Base-by-base conservation (phyloP, 2,797 vertebrate species). In the Pelobates cultripes region DNA sequence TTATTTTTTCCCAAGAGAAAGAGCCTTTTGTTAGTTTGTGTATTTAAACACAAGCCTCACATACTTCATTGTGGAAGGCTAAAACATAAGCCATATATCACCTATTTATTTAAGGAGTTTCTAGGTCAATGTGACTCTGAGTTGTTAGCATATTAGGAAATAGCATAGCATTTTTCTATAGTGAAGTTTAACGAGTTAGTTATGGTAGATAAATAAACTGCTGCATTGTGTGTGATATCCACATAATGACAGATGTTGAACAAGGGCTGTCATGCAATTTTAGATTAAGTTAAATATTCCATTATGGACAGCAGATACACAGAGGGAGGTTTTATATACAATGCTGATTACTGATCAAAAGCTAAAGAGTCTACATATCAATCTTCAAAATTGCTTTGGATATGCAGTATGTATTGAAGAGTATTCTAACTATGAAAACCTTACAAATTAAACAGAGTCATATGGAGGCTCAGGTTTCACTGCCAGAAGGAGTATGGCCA, bases 81-180 rank as follows among this genome's bases (percentile, higher is more conserved):
- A 42, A 40, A 40, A 53, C 17, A 15, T 15, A 67, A 77, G 64
- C 60, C 15, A 77, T 82, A 77, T 66, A 71, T 72, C 70, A 77
- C 72, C 10, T 75, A 55, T 66, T 82, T 75, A 82, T 72, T 45
- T n/a, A 71, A 66, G 70, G 57, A 72, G 64, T 82, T 66, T 60
- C 40, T 67, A 72, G 80, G 80, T 72, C 68, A 77, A 41, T 40
- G 53, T 82, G 73, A 81, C 79, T 81, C 43, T 61, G 44, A 74
- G 51, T 43, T 74, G 70, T 78, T 78, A 78, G 43, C 76, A 78
- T 83, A 78, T 74, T 74, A 75, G 64, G 70, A 79, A 83, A 68
- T 75, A 69, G 69, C 76, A 75, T 79, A 74, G 76, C 78, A 43
- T 73, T 78, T 83, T 44, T 60, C 28, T 40, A 47, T 14, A 28